phyloP scores from a whole-genome alignment of 2,113 vertebrate species.

The Tinamus guttatus region DNA sequence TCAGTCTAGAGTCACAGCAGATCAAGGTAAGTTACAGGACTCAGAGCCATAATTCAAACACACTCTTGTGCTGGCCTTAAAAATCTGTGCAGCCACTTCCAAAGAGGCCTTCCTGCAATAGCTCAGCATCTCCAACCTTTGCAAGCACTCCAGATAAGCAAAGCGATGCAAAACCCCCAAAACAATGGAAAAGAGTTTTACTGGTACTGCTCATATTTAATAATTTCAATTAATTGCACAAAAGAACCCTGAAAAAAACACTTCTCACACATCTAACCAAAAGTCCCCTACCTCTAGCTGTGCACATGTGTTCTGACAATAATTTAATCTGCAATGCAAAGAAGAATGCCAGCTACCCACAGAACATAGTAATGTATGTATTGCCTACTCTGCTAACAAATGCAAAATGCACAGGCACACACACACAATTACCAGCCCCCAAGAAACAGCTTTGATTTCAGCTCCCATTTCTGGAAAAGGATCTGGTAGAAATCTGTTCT shows the following conservation, averaged over 20 bases:
- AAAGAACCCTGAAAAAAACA: neutral
- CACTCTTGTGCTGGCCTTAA: neutral
- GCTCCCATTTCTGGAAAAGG: neutral
- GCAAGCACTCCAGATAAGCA: neutral
- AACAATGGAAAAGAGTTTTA: neutral
- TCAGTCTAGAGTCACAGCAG: accelerated
- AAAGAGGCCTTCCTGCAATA: neutral
- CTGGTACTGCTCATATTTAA: neutral
- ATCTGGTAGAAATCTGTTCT: neutral
- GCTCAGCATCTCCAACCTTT: neutral
- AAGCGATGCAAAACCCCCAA: neutral
- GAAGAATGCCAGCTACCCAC: neutral
- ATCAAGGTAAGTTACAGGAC: neutral
- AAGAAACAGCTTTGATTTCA: neutral
- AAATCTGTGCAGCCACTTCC: neutral
- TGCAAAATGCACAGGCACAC: neutral
- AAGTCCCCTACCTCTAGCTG: neutral
- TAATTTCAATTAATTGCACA: neutral
- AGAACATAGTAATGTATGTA: neutral
- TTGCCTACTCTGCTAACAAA: neutral
- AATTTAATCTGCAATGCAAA: neutral
- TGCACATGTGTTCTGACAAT: neutral
- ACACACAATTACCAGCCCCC: neutral
- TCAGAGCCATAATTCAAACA: neutral
- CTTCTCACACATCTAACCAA: neutral